A percentile compares a stretch with the other conserved stretches of the same genome.
Conservation (phyloP, 2,888 invertebrate genomes). For the Bellardia bayeri region DNA sequence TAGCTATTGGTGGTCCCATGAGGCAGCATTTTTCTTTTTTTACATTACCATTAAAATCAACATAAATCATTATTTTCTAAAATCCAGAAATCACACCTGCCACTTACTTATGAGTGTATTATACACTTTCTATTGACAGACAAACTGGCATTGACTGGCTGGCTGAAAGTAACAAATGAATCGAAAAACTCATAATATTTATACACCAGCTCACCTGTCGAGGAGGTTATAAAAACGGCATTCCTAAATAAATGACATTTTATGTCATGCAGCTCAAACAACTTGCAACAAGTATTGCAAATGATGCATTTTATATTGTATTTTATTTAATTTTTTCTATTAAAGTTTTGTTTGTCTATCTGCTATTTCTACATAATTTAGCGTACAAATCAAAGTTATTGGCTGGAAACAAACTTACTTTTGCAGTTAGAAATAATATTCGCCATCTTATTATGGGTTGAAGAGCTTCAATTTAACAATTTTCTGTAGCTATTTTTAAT, state of each 20-base stretch:
- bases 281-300: constrained; percentile 42
- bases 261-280: constrained; percentile 54
- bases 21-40: background rate
- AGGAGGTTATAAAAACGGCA: constrained; percentile 53
- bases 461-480: background rate
- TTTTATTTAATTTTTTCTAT: background rate
- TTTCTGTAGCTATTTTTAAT: background rate
- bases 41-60: background rate
- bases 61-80: constrained; percentile 29
- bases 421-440: background rate
- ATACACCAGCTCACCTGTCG: constrained; percentile 22
- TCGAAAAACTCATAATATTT: constrained; percentile 37
- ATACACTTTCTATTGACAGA: constrained; percentile 39
- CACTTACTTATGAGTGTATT: background rate
- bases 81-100: constrained; percentile 38
- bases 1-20: too few relatives aligned
- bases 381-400: constrained; percentile 8
- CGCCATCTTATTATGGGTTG: background rate
- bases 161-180: constrained; percentile 23
- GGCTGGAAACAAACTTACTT: background rate
- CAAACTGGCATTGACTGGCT: constrained; percentile 8
- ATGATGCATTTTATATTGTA: constrained; percentile 19
- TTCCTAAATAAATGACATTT: constrained; percentile 61
- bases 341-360: background rate
- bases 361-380: background rate